Base-by-base conservation (phyloP, 2,888 invertebrate species). In the Drosophila fungiperda region DNA sequence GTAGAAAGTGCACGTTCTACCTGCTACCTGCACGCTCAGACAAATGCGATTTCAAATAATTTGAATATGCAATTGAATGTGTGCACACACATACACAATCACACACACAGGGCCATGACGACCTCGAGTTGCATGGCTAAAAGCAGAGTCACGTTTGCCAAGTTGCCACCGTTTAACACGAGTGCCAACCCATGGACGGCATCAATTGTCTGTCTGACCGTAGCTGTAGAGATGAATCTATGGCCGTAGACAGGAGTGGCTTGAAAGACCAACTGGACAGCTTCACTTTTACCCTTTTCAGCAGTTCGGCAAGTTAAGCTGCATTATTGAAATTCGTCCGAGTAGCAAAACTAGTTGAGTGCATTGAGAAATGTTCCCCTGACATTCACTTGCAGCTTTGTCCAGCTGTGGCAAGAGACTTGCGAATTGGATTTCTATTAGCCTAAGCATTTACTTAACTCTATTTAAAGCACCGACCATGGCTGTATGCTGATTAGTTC, bases 11-110 rank as follows among this genome's bases (percentile, higher is more conserved):
- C 54, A 88, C 82, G 88, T 86, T 83, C 68, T 70, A 73, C 81
- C 23, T 23, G 23, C 86, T 76, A 74, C 80, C 86, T 76, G 76
- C 80, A 72, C 80, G 75, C 83, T 62, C 77, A 80, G 83, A 76
- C 83, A 87, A 87, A 89, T 87, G 80, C 87, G 87, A 87, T 87
- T 87, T 89, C 70, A 83, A 82, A 76, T 89, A 78, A 87, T 87
- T 87, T 89, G 87, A 87, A 87, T 87, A 84, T 83, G 81, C 83
- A 89, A 84, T 83, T 83, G 87, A 84, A 87, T 87, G 87, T 89
- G 83, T 87, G 87, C 85, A 72, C 32, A 68, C 20, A 42, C 20
- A 42, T 17, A 26, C 26, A 26, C 26, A 26, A 23, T 23, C 23
- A 2, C 7, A 50, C 23, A 61, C 61, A 50, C 57, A 52, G 42